These are phyloP conservation scores for Coregonus suidteri DNA, from an alignment of 2,797 vertebrate species.

Conservation along the genomic window DNA sequence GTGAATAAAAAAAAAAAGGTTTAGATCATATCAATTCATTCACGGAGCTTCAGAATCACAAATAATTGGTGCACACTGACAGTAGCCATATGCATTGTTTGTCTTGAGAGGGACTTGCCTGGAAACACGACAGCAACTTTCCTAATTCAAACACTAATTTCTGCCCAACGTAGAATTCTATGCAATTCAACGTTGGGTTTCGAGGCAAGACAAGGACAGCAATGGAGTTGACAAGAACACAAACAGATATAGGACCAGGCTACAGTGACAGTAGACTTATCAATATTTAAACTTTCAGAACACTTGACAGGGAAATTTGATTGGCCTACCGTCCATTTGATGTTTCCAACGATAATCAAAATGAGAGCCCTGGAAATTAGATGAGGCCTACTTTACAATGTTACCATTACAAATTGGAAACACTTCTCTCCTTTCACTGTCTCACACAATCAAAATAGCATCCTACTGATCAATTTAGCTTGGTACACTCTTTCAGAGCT, in stretches of 20 bases:
- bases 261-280: background rate
- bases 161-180: no score
- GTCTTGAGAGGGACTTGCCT: background rate
- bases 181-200: no score
- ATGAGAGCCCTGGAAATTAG: background rate
- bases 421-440: background rate
- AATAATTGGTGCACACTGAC: background rate
- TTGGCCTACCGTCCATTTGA: slow-evolving; percentile 21
- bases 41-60: background rate
- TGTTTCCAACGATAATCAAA: background rate
- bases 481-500: background rate
- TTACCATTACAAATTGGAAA: background rate
- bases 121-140: no score
- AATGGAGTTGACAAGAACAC: background rate
- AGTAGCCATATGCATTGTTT: background rate
- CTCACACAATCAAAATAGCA: background rate
- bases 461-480: background rate
- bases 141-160: no score
- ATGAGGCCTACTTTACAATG: background rate
- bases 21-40: background rate
- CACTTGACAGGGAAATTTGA: background rate
- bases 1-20: background rate
- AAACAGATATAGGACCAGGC: background rate
- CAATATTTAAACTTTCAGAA: background rate
- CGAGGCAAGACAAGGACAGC: background rate